Evolutionary conservation across 2,888 invertebrate genomes (phyloP).

Genomic region (Microctonus aethiopoides): DNA sequence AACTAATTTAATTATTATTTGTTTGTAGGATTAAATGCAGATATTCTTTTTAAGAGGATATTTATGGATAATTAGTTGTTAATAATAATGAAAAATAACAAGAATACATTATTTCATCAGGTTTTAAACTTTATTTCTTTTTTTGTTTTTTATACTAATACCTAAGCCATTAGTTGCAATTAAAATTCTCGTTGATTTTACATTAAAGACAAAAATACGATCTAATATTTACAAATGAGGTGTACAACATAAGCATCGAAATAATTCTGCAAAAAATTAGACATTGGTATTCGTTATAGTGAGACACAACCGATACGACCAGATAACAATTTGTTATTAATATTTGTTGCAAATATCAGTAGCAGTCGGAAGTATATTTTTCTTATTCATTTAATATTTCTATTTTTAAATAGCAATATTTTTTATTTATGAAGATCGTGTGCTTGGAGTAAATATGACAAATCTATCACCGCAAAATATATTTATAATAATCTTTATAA

Average conservation of each 20-base stretch:
- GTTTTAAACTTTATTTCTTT: conserved; percentile 54
- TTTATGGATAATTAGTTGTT: background rate
- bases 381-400: background rate
- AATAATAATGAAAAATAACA: background rate
- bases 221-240: conserved; percentile 67
- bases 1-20: no score
- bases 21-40: background rate
- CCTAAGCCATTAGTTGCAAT: conserved; percentile 63
- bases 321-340: conserved; percentile 5
- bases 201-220: conserved; percentile 66
- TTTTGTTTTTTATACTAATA: conserved; percentile 55
- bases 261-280: conserved; percentile 41
- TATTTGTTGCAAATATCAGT: conserved; percentile 13
- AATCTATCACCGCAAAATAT: conserved; percentile 46
- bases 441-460: conserved; percentile 38
- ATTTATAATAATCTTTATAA: conserved; percentile 26
- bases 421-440: conserved; percentile 25
- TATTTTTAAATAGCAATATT: conserved; percentile 17
- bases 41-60: no score
- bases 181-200: conserved; percentile 65
- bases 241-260: conserved; percentile 63
- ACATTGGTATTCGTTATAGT: conserved; percentile 48
- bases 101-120: conserved; percentile 47
- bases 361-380: background rate
- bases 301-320: conserved; percentile 44